Percentiles rank a stretch among this genome's conserved stretches.
phyloP scores from a whole-genome alignment of 1,140 invertebrate species.

The Solenopsis fugax region DNA sequence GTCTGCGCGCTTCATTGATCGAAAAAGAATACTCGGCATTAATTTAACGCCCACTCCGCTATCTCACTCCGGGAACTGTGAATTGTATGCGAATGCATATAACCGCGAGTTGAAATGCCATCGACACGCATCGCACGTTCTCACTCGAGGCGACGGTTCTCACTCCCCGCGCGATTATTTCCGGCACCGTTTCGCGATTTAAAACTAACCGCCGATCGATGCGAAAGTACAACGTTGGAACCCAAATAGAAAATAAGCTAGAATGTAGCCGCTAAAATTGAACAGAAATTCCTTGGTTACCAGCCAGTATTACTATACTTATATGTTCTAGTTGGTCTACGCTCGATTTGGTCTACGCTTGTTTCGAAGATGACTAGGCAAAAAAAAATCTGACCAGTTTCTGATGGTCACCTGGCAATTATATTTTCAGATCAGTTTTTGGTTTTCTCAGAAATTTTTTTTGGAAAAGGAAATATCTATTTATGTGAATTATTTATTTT shows the following conservation, averaged over 20 bases:
- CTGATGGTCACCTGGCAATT: neutral
- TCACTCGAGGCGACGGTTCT: constrained; percentile 9
- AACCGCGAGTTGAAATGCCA: constrained; percentile 41
- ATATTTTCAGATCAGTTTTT: neutral
- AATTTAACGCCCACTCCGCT: constrained; percentile 51
- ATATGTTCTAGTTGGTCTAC: neutral
- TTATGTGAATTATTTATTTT: neutral
- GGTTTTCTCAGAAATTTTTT: neutral
- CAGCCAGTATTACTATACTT: neutral
- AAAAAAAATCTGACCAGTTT: neutral
- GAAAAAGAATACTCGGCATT: constrained; percentile 45
- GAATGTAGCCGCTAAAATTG: neutral
- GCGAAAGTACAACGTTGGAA: neutral
- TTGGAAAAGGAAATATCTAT: neutral
- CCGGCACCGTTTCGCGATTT: neutral
- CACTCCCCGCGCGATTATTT: constrained; percentile 17
- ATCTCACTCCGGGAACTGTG: constrained; percentile 22
- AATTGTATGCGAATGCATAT: constrained; percentile 44
- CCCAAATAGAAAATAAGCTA: neutral
- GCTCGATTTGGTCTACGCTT: neutral
- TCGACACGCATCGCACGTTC: constrained; percentile 32
- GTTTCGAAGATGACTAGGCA: neutral
- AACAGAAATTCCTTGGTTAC: neutral
- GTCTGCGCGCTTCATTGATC: constrained; percentile 33
- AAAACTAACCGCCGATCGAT: constrained; percentile 32